Conservation (phyloP, 2,113 vertebrate genomes). For the Bubo scandiacus region DNA sequence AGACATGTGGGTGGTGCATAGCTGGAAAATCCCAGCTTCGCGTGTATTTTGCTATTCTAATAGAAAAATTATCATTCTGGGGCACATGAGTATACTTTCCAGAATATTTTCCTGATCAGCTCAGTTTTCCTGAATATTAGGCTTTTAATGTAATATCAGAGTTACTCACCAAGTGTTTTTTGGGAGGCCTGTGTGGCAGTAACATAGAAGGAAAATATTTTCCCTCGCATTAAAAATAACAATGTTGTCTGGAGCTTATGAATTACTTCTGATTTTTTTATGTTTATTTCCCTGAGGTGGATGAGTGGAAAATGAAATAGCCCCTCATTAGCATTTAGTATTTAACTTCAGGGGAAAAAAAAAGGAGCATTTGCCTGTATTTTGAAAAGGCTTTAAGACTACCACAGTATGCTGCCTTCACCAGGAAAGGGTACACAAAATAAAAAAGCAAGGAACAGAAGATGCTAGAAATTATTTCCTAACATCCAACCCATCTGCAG, state of each 20-base stretch:
- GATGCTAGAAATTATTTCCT: not conserved
- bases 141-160: not conserved
- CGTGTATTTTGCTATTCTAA: not conserved
- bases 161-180: not conserved
- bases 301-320: not conserved
- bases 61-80: not conserved
- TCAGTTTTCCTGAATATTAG: not conserved
- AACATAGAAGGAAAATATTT: constrained; percentile 3
- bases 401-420: not conserved
- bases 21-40: not conserved
- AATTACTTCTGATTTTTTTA: not conserved
- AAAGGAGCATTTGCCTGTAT: not conserved
- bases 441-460: not conserved
- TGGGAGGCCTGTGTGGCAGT: not conserved
- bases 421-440: not conserved
- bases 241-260: not conserved
- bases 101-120: not conserved
- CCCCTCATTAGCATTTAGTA: not conserved
- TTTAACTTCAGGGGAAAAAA: not conserved
- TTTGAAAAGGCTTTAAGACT: not conserved
- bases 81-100: not conserved
- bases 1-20: not conserved
- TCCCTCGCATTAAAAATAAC: not conserved
- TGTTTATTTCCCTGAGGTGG: not conserved
- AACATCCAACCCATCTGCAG: not conserved